Percentiles rank a stretch among this genome's conserved stretches.
Evolutionary conservation across 2,888 invertebrate species (phyloP).

Genomic region (Eubasilissa splendida): DNA sequence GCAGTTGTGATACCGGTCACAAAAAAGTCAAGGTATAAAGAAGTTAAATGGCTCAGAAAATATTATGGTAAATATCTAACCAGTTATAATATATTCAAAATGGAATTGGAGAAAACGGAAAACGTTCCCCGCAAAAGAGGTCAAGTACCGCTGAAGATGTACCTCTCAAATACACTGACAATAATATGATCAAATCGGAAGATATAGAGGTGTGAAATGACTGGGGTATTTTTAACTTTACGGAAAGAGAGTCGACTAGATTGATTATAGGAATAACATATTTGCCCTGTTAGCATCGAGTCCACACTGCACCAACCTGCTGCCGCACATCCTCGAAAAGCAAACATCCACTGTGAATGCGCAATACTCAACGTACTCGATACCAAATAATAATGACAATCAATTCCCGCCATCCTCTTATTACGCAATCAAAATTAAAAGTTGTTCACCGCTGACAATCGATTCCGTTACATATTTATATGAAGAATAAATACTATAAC

Average conservation of each 20-base stretch:
- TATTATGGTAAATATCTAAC: neutral
- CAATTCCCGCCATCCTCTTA: neutral
- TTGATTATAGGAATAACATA: conserved; percentile 44
- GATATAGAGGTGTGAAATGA: neutral
- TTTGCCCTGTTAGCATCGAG: conserved; percentile 57
- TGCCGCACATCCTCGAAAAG: conserved; percentile 55
- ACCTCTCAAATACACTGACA: neutral
- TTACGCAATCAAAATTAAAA: too few relatives aligned
- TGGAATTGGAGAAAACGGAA: neutral
- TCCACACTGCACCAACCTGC: conserved; percentile 58
- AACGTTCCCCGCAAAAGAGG: neutral
- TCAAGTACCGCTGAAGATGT: neutral
- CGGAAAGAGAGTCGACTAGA: neutral
- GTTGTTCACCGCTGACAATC: too few relatives aligned
- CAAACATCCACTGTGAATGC: conserved; percentile 51
- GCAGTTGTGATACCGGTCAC: conserved; percentile 52
- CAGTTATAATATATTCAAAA: neutral
- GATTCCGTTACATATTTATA: neutral
- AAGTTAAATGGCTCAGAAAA: conserved; percentile 3
- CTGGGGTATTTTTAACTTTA: neutral
- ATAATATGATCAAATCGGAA: neutral
- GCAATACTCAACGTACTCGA: conserved; percentile 28
- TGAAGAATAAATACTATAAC: neutral
- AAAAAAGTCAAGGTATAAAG: conserved; percentile 17
- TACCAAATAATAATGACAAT: conserved; percentile 13